A percentile compares a stretch with the other conserved stretches of the same genome.
These are phyloP conservation scores for Perca schrenkii DNA, from an alignment of 2,113 vertebrate species.

Conservation along the genomic window DNA sequence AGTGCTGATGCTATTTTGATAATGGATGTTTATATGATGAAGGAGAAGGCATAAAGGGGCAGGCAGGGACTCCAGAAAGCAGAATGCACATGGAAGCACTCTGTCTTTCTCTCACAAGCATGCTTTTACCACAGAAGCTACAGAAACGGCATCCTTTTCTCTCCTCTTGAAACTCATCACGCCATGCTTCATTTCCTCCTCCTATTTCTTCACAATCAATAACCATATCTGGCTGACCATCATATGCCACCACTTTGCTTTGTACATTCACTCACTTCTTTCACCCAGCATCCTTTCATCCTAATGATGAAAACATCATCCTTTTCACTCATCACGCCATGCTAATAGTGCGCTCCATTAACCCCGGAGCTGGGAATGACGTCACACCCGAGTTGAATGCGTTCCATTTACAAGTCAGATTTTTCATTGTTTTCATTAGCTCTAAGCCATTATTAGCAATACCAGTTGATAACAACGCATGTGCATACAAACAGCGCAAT, in stretches of 20 bases:
- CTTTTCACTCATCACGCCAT: too few relatives aligned
- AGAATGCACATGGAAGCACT: constrained; percentile 6
- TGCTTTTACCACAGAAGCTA: constrained; percentile 23
- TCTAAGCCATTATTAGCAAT: too few relatives aligned
- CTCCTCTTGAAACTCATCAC: not conserved
- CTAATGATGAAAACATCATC: not conserved
- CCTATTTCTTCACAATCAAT: constrained; percentile 33
- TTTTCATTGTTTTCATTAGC: too few relatives aligned
- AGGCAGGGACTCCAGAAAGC: not conserved
- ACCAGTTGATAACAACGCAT: too few relatives aligned
- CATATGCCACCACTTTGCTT: not conserved
- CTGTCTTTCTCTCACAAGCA: not conserved
- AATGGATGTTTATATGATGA: not conserved
- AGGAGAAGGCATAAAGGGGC: not conserved
- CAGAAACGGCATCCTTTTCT: constrained; percentile 28
- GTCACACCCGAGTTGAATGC: too few relatives aligned
- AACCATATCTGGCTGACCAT: constrained; percentile 27
- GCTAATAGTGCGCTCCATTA: too few relatives aligned
- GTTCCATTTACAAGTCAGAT: too few relatives aligned
- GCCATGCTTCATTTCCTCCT: constrained; percentile 28
- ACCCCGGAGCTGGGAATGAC: too few relatives aligned
- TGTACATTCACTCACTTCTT: not conserved
- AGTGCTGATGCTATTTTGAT: constrained; percentile 2
- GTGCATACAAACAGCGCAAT: too few relatives aligned
- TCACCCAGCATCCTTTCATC: not conserved